Evolutionary conservation across 2,113 vertebrate species (phyloP).

Genomic region (Colaptes auratus): DNA sequence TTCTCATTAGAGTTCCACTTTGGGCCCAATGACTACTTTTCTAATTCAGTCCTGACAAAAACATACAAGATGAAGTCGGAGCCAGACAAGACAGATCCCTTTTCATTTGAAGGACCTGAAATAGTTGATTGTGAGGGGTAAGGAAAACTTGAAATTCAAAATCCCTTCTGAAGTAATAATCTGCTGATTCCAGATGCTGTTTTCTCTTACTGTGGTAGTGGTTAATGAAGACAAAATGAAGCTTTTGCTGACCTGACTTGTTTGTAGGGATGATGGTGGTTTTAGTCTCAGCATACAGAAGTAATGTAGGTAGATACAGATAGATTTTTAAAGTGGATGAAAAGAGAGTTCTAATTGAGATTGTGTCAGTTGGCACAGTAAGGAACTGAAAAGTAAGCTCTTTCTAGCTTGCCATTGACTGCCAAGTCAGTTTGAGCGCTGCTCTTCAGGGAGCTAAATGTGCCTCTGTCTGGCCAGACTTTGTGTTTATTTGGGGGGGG

Average conservation of each 20-base stretch:
- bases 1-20: conserved; percentile 98
- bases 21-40: conserved; percentile 93
- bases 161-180: background rate
- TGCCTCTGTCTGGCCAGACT: background rate
- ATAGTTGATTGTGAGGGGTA: conserved; percentile 97
- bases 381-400: background rate
- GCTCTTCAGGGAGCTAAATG: background rate
- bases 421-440: background rate
- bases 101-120: conserved; percentile 97
- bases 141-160: conserved; percentile 59
- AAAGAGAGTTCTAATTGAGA: background rate
- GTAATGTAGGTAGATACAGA: no score
- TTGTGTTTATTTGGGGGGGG: background rate
- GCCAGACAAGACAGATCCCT: conserved; percentile 90
- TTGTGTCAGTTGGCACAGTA: background rate
- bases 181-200: background rate
- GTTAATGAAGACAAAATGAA: background rate
- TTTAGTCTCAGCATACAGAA: no score
- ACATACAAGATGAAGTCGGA: conserved; percentile 98
- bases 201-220: background rate
- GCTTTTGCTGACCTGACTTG: no score
- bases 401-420: background rate
- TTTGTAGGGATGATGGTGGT: no score
- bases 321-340: background rate
- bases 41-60: conserved; percentile 93